Conservation (phyloP, 2,888 invertebrate genomes). For the Conistra vaccinii region DNA sequence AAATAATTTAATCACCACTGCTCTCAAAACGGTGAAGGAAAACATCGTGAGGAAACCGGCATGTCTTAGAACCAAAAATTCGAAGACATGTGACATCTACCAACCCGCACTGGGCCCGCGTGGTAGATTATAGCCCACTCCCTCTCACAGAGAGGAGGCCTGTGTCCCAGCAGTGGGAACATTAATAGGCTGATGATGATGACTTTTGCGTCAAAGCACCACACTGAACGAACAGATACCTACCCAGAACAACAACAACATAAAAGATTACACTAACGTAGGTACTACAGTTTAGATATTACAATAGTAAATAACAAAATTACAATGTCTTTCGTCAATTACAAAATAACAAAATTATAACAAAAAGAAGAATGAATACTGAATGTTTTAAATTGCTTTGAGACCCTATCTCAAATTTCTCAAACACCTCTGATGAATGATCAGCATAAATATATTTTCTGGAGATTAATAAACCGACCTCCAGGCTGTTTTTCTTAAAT, state of each 20-base stretch:
- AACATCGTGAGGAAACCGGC: too few species aligned
- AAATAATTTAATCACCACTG: too few species aligned
- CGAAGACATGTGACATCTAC: too few species aligned
- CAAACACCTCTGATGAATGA: constrained; percentile 4
- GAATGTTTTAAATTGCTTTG: neutral
- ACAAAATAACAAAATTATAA: neutral
- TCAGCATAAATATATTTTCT: constrained; percentile 21
- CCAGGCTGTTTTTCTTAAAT: constrained; percentile 33
- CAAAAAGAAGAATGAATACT: neutral
- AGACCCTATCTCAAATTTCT: neutral
- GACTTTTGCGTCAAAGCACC: neutral
- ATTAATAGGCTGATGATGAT: too few species aligned
- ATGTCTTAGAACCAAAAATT: too few species aligned
- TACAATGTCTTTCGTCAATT: too few species aligned
- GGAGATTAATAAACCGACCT: constrained; percentile 21
- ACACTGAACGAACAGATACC: neutral
- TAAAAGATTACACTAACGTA: neutral
- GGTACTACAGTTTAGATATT: neutral
- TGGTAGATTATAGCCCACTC: too few species aligned
- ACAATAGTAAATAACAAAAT: neutral
- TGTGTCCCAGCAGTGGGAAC: too few species aligned
- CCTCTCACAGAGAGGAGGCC: too few species aligned
- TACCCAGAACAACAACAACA: neutral
- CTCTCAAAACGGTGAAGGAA: too few species aligned
- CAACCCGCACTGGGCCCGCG: too few species aligned